These are phyloP conservation scores for Chunga burmeisteri DNA, from an alignment of 2,113 vertebrate species.

Conservation along the genomic window DNA sequence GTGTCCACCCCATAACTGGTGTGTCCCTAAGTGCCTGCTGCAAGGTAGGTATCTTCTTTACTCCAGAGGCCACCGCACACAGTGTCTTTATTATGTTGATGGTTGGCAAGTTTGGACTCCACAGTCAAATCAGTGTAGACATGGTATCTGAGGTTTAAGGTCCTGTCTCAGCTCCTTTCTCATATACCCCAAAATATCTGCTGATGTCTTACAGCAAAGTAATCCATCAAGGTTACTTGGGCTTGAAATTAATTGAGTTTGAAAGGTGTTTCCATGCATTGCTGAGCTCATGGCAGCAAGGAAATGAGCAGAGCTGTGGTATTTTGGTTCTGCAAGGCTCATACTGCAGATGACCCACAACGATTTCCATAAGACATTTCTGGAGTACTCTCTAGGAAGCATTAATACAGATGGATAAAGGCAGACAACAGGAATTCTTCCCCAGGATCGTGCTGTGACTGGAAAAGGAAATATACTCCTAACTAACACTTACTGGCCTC, in stretches of 20 bases:
- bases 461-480: background rate
- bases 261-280: background rate
- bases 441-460: accelerated
- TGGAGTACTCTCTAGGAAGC: background rate
- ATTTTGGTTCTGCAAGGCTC: background rate
- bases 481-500: accelerated
- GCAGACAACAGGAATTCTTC: background rate
- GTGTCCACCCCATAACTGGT: background rate
- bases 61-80: background rate
- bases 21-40: background rate
- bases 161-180: background rate
- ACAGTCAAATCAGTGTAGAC: accelerated
- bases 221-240: background rate
- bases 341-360: background rate
- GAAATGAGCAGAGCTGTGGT: background rate
- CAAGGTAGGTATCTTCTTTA: background rate
- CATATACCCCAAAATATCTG: background rate
- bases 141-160: background rate
- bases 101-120: background rate
- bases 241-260: background rate
- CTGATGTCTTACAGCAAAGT: background rate
- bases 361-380: background rate
- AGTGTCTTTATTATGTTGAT: background rate
- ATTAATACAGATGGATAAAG: background rate
- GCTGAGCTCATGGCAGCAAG: background rate